Base-by-base conservation (phyloP, 2,113 vertebrate species). In the Trichechus manatus region DNA sequence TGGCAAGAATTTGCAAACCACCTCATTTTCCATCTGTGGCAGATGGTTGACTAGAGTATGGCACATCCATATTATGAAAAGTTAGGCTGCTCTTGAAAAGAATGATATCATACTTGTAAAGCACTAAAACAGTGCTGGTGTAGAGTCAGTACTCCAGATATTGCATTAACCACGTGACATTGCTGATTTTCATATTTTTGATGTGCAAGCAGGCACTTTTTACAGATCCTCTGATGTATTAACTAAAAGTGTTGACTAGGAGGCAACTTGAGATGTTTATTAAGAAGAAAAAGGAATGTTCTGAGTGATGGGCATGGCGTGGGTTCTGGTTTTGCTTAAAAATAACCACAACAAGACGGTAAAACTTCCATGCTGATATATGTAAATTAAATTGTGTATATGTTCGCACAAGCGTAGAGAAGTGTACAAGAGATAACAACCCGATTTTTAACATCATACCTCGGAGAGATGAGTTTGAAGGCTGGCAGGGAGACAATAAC, bases 401-500 rank as follows among this genome's bases (percentile, higher is more conserved):
- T 14, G 39, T 78, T 33, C 22, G 39, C 15, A 17, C 3, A 1
- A 1, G 2, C 6, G 25, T 5, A n/a, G 39, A 61, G 47, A 70
- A 5, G 10, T 0, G 33, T 31, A 3, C 6, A 6, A 23, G 29
- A 70, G 47, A n/a, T 17, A 33, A n/a, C 9, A 33, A 9, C 5
- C 25, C 0, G 0, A 17, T 6, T 63, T 70, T 31, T 29, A 33
- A 22, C 14, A 0, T 2, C 0, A 3, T 3, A 5, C 56, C 56
- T 59, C 25, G 2, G 29, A 44, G 68, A 36, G 64, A 3, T 0
- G 64, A 15, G 6, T 25, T 23, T 74, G 83, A 36, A 22, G 74
- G n/a, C 23, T 0, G 23, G 78, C 75, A n/a, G 33, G 74, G 81
- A 90, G 85, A 31, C 0, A 31, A 63, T 2, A 4, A 33, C 56